Base-by-base conservation (phyloP, 2,888 invertebrate species). In the Bombyx huttoni region DNA sequence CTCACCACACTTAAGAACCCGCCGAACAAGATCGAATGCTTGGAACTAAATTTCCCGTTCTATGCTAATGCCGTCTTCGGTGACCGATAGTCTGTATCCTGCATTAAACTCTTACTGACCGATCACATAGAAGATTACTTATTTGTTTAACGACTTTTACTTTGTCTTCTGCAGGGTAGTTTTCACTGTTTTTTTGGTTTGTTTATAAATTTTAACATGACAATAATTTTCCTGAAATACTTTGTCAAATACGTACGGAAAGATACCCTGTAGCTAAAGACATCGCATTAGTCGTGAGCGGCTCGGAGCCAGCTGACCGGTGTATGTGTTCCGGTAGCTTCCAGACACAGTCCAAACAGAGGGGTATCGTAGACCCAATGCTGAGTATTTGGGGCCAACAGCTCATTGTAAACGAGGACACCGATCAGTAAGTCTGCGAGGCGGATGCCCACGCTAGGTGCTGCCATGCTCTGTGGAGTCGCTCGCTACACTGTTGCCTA, bases 311-410 rank as follows among this genome's bases (percentile, higher is more conserved):
- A 55, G 64, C 81, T 84, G 74, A 83, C 75, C 69, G 71, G 62
- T 72, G 72, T 72, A 79, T 83, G 81, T 86, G 81, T 86, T 86
- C 83, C 78, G 86, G 83, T 89, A 93, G 93, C 91, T 93, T 93
- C 92, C 93, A 93, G 92, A 93, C 93, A 90, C 93, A 93, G 90
- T 92, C 92, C 91, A 96, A 96, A 93, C 95, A 95, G 92, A 94
- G 94, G 91, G 96, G 96, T 93, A 96, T 96, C 93, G 95, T 96
- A 93, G 96, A 97, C 93, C 97, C 96, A 91, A 96, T 97, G 96
- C 95, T 97, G 91, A 96, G 95, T 91, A 97, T 97, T 91, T 97
- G 97, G 97, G 97, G 96, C 91, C 96, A 97, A 91, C 96, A 96
- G 93, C 95, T 96, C 92, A 96, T 96, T 92, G 95, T 96, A 90